Percentiles rank a stretch among this genome's conserved stretches.
phyloP scores from a whole-genome alignment of 1,140 invertebrate species.

The Saccostrea echinata region DNA sequence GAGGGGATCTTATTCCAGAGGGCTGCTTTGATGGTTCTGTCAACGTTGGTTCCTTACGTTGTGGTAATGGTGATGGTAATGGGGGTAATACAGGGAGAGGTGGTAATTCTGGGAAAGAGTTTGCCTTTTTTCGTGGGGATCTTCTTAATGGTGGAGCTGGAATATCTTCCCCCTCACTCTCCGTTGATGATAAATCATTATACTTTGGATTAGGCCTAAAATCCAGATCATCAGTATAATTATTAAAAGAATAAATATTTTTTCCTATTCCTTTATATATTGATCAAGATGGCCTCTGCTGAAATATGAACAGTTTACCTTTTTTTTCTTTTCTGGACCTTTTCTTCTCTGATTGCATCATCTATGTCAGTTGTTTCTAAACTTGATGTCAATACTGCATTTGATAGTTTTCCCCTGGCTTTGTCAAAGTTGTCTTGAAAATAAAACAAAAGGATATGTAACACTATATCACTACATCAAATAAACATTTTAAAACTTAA shows the following conservation, averaged over 20 bases:
- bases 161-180: neutral
- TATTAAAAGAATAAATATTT: too few species aligned
- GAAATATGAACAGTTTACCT: neutral
- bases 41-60: too few species aligned
- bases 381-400: neutral
- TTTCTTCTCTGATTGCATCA: neutral
- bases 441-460: too few species aligned
- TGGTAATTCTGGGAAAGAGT: neutral
- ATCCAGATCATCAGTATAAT: too few species aligned
- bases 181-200: neutral
- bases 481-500: too few species aligned
- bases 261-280: too few species aligned
- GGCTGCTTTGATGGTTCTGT: too few species aligned
- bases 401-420: neutral
- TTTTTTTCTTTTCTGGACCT: too few species aligned
- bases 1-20: too few species aligned
- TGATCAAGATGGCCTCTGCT: too few species aligned
- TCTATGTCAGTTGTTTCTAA: neutral
- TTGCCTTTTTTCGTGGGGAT: neutral
- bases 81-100: neutral
- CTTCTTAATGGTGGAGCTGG: neutral
- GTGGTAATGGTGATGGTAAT: neutral
- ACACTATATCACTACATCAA: too few species aligned
- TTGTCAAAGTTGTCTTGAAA: too few species aligned
- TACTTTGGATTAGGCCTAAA: neutral